phyloP scores from a whole-genome alignment of 2,113 vertebrate genomes.

The Mustela lutreola region DNA sequence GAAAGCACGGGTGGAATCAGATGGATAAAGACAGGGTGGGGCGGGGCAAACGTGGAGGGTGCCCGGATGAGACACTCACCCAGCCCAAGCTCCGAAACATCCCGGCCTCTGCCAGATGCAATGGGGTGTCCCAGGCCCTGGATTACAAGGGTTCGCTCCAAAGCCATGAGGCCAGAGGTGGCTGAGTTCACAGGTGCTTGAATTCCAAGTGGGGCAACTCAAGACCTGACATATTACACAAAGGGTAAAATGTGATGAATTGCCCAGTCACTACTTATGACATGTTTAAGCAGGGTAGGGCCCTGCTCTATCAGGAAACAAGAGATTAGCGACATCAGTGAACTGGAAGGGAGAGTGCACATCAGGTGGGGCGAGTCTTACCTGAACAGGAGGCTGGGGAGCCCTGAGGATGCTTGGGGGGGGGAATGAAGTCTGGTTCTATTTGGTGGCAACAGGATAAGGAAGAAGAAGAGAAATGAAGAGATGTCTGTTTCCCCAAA shows the following conservation, averaged over 20 bases:
- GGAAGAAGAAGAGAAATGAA: neutral
- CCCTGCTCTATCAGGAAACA: neutral
- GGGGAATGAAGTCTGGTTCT: neutral
- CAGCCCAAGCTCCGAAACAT: neutral
- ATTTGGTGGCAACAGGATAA: neutral
- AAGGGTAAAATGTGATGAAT: neutral
- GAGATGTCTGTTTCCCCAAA: too few species aligned
- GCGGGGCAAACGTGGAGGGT: rapidly evolving
- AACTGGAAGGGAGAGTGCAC: neutral
- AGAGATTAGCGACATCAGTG: neutral
- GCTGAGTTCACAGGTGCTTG: neutral
- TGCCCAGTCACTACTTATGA: neutral
- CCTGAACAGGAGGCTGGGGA: neutral
- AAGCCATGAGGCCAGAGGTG: neutral
- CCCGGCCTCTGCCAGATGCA: neutral
- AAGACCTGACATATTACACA: neutral
- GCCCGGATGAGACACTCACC: too few species aligned
- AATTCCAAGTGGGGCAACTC: neutral
- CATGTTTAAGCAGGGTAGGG: rapidly evolving
- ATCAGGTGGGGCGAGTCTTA: rapidly evolving
- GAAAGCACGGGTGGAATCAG: neutral
- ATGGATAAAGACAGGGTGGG: neutral
- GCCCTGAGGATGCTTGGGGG: neutral
- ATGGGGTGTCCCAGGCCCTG: rapidly evolving
- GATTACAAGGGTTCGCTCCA: neutral